These are phyloP conservation scores for Channallabes apus DNA, from an alignment of 2,797 vertebrate genomes.

Conservation along the genomic window DNA sequence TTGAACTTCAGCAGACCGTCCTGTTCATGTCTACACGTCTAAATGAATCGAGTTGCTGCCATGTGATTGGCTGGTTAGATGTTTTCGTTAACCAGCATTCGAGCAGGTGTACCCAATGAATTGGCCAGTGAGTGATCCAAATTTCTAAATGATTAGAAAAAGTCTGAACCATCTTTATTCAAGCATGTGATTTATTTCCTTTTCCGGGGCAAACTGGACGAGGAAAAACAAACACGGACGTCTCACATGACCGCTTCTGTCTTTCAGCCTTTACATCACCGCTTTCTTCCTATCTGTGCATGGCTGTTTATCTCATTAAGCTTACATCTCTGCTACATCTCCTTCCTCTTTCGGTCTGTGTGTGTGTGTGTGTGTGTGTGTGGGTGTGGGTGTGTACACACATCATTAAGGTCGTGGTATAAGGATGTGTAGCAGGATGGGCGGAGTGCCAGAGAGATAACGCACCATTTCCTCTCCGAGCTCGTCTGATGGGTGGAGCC, in stretches of 20 bases:
- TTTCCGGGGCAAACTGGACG: neutral
- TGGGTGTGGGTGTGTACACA: neutral
- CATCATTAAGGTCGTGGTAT: constrained; percentile 26
- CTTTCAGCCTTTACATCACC: neutral
- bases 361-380: neutral
- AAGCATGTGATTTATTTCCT: neutral
- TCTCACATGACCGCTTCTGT: neutral
- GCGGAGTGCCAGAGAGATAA: constrained; percentile 43
- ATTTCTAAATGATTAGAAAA: neutral
- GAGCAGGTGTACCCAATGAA: too few species aligned
- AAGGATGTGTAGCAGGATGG: constrained; percentile 34
- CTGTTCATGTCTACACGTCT: too few species aligned
- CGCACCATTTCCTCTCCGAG: constrained; percentile 33
- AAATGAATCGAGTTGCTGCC: too few species aligned
- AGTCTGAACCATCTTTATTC: neutral
- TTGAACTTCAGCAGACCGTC: too few species aligned
- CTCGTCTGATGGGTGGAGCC: constrained; percentile 29
- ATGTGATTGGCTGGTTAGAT: too few species aligned
- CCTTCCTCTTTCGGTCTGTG: neutral
- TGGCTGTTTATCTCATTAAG: too few species aligned
- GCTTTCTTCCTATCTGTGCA: neutral
- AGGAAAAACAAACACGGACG: neutral
- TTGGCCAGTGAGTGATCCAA: neutral
- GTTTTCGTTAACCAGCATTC: too few species aligned
- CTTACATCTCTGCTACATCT: neutral